phyloP scores from a whole-genome alignment of 92 coral and sea anemone genomes.

The Metridium senile region DNA sequence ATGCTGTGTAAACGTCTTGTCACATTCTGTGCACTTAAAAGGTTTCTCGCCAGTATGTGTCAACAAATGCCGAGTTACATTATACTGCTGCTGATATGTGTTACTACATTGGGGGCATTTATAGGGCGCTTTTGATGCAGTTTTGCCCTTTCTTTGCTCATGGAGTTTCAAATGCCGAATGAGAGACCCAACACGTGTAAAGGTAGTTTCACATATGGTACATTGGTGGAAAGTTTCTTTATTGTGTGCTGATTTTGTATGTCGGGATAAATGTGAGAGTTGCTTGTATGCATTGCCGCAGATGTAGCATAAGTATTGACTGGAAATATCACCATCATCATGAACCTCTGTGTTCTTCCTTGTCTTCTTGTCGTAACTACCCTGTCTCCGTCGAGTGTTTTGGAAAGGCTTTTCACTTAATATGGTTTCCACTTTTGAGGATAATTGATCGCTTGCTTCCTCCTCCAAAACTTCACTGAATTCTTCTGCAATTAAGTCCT shows the following conservation, averaged over 20 bases:
- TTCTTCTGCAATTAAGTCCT: constrained; percentile 8
- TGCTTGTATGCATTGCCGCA: constrained; percentile 25
- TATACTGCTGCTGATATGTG: constrained; percentile 23
- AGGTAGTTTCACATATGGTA: constrained; percentile 14
- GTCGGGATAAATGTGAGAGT: constrained; percentile 20
- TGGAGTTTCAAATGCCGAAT: constrained; percentile 27
- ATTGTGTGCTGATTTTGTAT: constrained; percentile 23
- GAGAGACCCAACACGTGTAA: constrained; percentile 22
- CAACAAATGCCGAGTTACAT: constrained; percentile 44
- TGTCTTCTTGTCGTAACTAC: too few species aligned
- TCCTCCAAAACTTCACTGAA: neutral
- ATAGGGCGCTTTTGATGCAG: constrained; percentile 4
- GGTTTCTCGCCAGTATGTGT: constrained; percentile 76
- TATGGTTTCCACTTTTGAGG: neutral
- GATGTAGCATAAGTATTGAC: neutral
- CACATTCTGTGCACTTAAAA: constrained; percentile 69
- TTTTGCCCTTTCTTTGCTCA: neutral
- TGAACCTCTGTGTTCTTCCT: too few species aligned
- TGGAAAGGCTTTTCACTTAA: too few species aligned
- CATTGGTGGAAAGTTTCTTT: constrained; percentile 17
- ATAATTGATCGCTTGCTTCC: neutral
- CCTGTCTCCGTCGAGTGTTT: too few species aligned
- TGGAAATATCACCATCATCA: neutral
- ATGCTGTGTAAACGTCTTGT: constrained; percentile 70
- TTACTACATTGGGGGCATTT: constrained; percentile 33